phyloP scores from a whole-genome alignment of 2,113 vertebrate species.

The Ploceus nigricollis region DNA sequence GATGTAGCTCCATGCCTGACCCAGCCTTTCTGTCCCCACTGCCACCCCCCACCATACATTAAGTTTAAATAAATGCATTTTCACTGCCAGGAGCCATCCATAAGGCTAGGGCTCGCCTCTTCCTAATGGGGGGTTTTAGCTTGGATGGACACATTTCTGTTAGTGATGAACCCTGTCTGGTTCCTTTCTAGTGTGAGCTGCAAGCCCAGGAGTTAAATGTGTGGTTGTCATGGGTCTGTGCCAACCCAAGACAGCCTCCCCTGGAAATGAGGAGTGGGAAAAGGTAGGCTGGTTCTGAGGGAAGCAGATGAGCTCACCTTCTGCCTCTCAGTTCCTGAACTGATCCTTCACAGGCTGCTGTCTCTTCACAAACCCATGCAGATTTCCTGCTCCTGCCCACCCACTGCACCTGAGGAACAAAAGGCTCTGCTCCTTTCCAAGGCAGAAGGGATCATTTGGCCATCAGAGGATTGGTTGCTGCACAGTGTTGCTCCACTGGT shows the following conservation, averaged over 20 bases:
- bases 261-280: background rate
- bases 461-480: background rate
- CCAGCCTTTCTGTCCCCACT: background rate
- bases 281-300: background rate
- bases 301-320: background rate
- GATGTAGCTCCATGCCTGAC: background rate
- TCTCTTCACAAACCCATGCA: fast-evolving
- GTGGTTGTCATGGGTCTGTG: background rate
- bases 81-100: background rate
- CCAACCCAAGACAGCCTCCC: background rate
- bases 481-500: background rate
- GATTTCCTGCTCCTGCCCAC: background rate
- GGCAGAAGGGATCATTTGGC: background rate
- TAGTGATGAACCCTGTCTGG: background rate
- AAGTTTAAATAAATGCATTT: background rate
- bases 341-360: background rate
- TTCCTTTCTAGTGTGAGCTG: background rate
- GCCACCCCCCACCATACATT: background rate
- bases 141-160: background rate
- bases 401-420: fast-evolving
- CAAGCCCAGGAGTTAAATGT: background rate
- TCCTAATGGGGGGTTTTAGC: background rate
- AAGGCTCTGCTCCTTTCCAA: background rate
- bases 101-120: background rate
- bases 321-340: background rate